Conservation (phyloP, 37 sponge, comb jelly and placozoan genomes). For the Cliona cf. orientalis region DNA sequence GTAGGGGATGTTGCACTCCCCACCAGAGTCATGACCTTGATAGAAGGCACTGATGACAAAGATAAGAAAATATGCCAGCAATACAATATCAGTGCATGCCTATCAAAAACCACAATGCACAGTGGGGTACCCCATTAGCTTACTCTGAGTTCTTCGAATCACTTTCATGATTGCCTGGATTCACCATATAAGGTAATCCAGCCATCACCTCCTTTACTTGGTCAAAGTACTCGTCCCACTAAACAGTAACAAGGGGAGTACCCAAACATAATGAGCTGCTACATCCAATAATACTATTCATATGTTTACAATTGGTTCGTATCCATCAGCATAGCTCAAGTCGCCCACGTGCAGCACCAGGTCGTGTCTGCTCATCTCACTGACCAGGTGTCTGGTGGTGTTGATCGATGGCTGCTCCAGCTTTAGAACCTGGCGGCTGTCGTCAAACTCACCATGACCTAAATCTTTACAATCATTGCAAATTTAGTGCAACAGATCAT, state of each 20-base stretch:
- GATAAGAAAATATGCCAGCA: background rate
- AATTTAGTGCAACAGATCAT: background rate
- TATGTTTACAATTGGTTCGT: slow-evolving; percentile 16
- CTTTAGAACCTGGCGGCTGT: slow-evolving; percentile 1
- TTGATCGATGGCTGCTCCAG: slow-evolving; percentile 57
- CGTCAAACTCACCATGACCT: slow-evolving; percentile 51
- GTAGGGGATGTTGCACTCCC: slow-evolving; percentile 85
- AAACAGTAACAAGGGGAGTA: background rate
- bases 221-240: slow-evolving; percentile 86
- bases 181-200: slow-evolving; percentile 69
- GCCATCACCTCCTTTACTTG: slow-evolving; percentile 50
- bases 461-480: slow-evolving; percentile 34
- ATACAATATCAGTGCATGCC: background rate
- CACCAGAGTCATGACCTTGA: slow-evolving; percentile 66
- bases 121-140: background rate
- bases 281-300: background rate
- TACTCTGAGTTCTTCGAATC: slow-evolving; percentile 68
- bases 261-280: background rate
- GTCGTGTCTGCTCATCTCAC: slow-evolving; percentile 22
- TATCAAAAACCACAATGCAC: background rate
- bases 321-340: slow-evolving; percentile 65
- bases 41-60: slow-evolving; percentile 12
- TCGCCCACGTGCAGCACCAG: slow-evolving; percentile 75
- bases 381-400: slow-evolving; percentile 37
- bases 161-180: slow-evolving; percentile 82